Evolutionary conservation across 2,888 invertebrate species (phyloP).

Genomic region (Bellardia pandia): DNA sequence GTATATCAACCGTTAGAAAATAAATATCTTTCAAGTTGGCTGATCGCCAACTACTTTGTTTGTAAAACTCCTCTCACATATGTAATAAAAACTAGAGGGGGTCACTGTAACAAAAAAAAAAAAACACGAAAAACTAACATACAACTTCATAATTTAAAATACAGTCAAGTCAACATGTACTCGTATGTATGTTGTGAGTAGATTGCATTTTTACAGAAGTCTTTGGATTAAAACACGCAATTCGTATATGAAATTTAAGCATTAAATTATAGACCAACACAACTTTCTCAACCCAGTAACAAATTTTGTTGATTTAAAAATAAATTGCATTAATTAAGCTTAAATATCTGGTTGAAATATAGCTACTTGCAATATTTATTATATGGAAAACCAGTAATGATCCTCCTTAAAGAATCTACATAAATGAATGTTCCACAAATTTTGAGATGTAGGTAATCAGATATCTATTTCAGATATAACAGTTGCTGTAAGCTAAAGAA

Average conservation of each 20-base stretch:
- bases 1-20: not conserved
- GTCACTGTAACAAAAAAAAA: slow-evolving; percentile 3
- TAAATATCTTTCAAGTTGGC: not conserved
- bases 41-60: not conserved
- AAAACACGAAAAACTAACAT: slow-evolving; percentile 4
- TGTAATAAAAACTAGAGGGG: not conserved
- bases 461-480: no score
- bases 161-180: slow-evolving; percentile 41
- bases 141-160: slow-evolving; percentile 69
- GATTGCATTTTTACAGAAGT: slow-evolving; percentile 58
- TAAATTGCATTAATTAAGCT: no score
- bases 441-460: no score
- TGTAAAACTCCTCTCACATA: not conserved
- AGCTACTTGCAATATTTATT: no score
- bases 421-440: no score
- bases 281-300: not conserved
- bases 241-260: slow-evolving; percentile 45
- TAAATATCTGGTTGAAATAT: no score
- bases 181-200: not conserved
- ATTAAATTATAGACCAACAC: slow-evolving; percentile 65
- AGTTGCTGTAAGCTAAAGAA: no score
- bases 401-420: no score
- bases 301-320: no score
- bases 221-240: slow-evolving; percentile 67
- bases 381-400: no score